Conservation (phyloP, 2,113 vertebrate species). For the Gallinago jamesoni region DNA sequence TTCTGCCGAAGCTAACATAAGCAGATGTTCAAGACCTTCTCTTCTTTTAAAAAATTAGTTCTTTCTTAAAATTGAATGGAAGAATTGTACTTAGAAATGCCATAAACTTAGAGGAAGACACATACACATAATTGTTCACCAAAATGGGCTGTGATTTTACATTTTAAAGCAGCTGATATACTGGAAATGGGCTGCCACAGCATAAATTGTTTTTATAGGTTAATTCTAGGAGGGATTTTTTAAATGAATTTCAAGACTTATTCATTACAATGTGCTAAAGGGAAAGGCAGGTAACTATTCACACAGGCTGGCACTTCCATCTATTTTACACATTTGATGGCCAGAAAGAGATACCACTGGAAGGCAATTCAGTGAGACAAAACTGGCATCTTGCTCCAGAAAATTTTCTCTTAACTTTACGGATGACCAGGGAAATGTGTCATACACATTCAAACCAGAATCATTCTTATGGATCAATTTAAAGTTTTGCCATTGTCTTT, state of each 20-base stretch:
- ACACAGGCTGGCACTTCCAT: not conserved
- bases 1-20: not conserved
- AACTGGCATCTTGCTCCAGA: not conserved
- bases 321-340: rapidly evolving
- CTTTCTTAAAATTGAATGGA: not conserved
- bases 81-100: not conserved
- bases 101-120: not conserved
- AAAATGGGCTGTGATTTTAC: not conserved
- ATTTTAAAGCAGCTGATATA: not conserved
- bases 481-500: not conserved
- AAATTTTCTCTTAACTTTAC: not conserved
- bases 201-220: not conserved
- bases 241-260: not conserved
- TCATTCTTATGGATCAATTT: not conserved
- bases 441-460: not conserved
- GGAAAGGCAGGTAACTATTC: not conserved
- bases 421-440: not conserved
- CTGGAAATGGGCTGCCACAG: not conserved
- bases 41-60: not conserved
- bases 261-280: not conserved
- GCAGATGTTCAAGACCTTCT: not conserved
- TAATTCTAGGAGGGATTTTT: not conserved
- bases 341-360: not conserved
- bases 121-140: not conserved
- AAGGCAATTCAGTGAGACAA: not conserved